Conservation (phyloP, 2,113 vertebrate genomes). For the Lophius piscatorius region DNA sequence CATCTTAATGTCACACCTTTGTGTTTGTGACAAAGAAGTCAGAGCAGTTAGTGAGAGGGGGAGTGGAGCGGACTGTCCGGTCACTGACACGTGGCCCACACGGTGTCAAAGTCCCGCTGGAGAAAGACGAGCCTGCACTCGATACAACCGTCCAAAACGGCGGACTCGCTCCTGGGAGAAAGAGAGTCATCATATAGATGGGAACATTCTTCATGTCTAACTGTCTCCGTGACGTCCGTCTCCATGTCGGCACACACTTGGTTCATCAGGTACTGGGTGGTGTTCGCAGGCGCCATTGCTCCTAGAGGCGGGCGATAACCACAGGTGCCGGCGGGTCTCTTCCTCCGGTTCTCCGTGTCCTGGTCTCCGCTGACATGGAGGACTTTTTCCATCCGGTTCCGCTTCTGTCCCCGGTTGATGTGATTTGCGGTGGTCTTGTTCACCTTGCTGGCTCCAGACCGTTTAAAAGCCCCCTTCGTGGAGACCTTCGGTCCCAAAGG, state of each 20-base stretch:
- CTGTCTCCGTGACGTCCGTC: rapidly evolving
- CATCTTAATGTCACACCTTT: constrained; percentile 66
- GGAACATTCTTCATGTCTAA: rapidly evolving
- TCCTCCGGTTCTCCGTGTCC: rapidly evolving
- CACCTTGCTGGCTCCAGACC: background rate
- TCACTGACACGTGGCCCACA: constrained; percentile 26
- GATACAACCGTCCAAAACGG: constrained; percentile 26
- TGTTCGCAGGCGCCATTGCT: constrained; percentile 75
- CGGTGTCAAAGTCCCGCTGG: constrained; percentile 75
- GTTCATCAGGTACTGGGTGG: constrained; percentile 81
- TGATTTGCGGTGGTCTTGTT: constrained; percentile 4
- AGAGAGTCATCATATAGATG: background rate
- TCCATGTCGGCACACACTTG: constrained; percentile 65
- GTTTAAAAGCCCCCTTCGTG: background rate
- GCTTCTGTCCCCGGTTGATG: constrained; percentile 12
- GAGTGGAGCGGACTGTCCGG: constrained; percentile 37
- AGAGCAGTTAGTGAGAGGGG: background rate
- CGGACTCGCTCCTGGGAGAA: constrained; percentile 5
- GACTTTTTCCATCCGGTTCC: background rate
- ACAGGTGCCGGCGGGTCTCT: background rate
- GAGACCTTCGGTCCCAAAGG: background rate
- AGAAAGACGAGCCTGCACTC: constrained; percentile 70
- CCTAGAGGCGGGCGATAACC: background rate
- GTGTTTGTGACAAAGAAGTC: background rate
- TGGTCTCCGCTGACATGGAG: rapidly evolving